Evolutionary conservation across 1,140 invertebrate genomes (phyloP).

Genomic region (Drosophila sp.): DNA sequence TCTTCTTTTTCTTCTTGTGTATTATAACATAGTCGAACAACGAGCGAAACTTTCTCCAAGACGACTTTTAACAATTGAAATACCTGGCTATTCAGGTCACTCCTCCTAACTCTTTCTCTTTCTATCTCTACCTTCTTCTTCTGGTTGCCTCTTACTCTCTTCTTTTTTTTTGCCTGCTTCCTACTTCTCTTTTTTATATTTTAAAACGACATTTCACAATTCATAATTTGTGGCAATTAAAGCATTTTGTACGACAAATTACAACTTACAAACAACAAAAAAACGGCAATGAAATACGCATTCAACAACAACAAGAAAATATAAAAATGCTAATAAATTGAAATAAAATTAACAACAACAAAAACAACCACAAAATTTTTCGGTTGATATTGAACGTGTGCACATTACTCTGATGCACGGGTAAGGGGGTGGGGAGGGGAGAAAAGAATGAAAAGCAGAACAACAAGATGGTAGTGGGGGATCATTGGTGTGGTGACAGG

Average conservation of each 20-base stretch:
- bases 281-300: conserved; percentile 24
- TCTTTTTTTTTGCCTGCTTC: conserved; percentile 17
- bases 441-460: not conserved
- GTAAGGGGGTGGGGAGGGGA: not conserved
- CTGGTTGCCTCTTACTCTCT: not conserved
- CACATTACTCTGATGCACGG: conserved; percentile 23
- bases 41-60: conserved; percentile 25
- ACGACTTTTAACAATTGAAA: conserved; percentile 17
- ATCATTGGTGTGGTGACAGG: not conserved
- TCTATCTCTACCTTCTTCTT: conserved; percentile 1
- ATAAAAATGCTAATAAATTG: conserved; percentile 67
- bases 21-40: not conserved
- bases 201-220: conserved; percentile 41
- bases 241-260: conserved; percentile 71
- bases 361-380: conserved; percentile 27
- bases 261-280: conserved; percentile 54
- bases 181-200: conserved; percentile 6
- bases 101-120: conserved; percentile 9
- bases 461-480: not conserved
- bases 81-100: conserved; percentile 20
- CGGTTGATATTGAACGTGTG: conserved; percentile 50
- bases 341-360: conserved; percentile 65
- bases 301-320: conserved; percentile 19
- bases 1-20: conserved; percentile 15
- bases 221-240: conserved; percentile 70